phyloP scores from a whole-genome alignment of 2,888 invertebrate species.

The Yponomeuta evonymella region DNA sequence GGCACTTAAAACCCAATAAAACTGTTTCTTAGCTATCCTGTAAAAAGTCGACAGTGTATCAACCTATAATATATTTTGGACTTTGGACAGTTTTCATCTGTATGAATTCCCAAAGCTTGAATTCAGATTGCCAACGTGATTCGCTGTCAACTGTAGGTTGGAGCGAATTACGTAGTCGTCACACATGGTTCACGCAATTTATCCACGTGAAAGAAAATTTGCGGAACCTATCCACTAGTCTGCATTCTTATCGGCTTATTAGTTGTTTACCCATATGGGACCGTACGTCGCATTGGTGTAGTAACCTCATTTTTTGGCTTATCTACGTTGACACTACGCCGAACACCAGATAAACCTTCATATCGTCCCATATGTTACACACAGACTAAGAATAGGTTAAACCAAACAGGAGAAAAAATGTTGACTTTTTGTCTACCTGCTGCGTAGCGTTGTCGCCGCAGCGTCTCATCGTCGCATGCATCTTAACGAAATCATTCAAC shows the following conservation, averaged over 20 bases:
- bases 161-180: no score
- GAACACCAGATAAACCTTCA: neutral
- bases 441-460: conserved; percentile 4
- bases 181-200: no score
- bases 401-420: neutral
- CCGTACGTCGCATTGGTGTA: neutral
- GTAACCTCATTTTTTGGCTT: neutral
- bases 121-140: no score
- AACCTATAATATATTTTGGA: no score
- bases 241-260: neutral
- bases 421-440: conserved; percentile 48
- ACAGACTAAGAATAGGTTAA: neutral
- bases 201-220: no score
- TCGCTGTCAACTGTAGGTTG: no score
- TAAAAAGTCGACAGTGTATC: no score
- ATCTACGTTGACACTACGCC: neutral
- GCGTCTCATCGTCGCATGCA: conserved; percentile 42
- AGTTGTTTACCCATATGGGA: neutral
- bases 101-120: no score
- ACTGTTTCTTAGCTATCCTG: no score
- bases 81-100: no score
- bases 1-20: no score
- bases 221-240: neutral
- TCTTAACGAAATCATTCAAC: conserved; percentile 54
- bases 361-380: neutral